Percentiles rank a stretch among this genome's conserved stretches.
These are phyloP conservation scores for Trichosurus vulpecula DNA, from an alignment of 2,797 vertebrate species.

Conservation along the genomic window DNA sequence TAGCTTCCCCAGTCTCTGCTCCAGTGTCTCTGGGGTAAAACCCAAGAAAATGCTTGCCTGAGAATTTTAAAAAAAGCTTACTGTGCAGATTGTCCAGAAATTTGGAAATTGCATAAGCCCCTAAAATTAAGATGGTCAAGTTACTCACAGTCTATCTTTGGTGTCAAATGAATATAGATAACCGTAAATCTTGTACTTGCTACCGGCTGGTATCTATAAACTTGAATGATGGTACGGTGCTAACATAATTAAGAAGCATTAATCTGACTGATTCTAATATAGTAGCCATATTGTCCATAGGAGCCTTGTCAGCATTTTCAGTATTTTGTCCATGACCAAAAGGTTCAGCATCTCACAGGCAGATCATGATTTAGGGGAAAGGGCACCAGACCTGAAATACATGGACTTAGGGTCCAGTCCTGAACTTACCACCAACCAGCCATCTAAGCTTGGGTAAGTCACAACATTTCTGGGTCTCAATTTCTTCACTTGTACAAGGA, in stretches of 20 bases:
- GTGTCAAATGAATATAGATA: slow-evolving; percentile 44
- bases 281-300: slow-evolving; percentile 55
- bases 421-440: not conserved
- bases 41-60: not conserved
- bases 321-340: slow-evolving; percentile 60
- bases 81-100: slow-evolving; percentile 6
- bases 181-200: slow-evolving; percentile 68
- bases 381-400: not conserved
- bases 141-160: slow-evolving; percentile 48
- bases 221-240: slow-evolving; percentile 70
- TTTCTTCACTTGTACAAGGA: not conserved
- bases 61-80: slow-evolving; percentile 42
- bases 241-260: slow-evolving; percentile 79
- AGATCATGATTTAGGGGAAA: not conserved
- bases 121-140: slow-evolving; percentile 41
- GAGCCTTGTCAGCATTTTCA: slow-evolving; percentile 71
- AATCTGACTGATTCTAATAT: slow-evolving; percentile 47
- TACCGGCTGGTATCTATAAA: slow-evolving; percentile 68
- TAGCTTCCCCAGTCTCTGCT: not conserved
- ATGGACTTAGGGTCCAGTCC: not conserved
- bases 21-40: not conserved
- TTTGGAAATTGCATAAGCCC: slow-evolving; percentile 38
- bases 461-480: not conserved
- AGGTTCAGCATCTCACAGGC: slow-evolving; percentile 52
- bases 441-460: not conserved